A percentile compares a stretch with the other conserved stretches of the same genome.
These are phyloP conservation scores for Mellilla xanthometata DNA, from an alignment of 2,888 invertebrate genomes.

Conservation along the genomic window DNA sequence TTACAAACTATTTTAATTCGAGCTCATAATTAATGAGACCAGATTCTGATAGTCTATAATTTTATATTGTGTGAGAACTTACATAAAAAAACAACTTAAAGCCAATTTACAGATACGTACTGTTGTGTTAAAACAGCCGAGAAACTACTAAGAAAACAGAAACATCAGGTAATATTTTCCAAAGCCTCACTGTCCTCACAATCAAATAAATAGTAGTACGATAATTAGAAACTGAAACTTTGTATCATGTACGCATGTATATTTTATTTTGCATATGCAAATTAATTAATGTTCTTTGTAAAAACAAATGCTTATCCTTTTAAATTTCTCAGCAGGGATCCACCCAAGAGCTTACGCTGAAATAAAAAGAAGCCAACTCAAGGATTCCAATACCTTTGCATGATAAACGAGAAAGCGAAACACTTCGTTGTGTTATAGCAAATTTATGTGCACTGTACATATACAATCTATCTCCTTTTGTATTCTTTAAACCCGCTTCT, in stretches of 20 bases:
- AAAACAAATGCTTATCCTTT: too few species aligned
- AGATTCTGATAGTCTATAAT: too few species aligned
- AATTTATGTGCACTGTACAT: conserved; percentile 3
- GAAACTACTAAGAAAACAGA: conserved; percentile 35
- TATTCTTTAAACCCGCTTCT: conserved; percentile 18
- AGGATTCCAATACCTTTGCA: conserved; percentile 6
- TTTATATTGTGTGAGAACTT: too few species aligned
- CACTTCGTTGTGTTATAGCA: conserved; percentile 2
- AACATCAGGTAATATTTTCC: conserved; percentile 37
- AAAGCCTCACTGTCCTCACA: conserved; percentile 35
- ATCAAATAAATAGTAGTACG: conserved; percentile 1
- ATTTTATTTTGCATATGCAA: too few species aligned
- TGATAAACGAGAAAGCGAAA: conserved; percentile 5
- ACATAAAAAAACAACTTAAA: too few species aligned
- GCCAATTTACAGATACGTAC: too few species aligned
- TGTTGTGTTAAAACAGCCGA: conserved; percentile 28
- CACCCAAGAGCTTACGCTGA: neutral
- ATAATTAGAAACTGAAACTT: neutral
- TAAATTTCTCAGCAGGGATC: neutral
- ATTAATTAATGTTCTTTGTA: too few species aligned
- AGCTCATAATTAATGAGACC: conserved; percentile 39
- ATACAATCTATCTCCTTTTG: conserved; percentile 2
- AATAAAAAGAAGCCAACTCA: neutral
- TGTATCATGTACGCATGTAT: too few species aligned
- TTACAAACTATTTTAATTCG: conserved; percentile 35